Evolutionary conservation across 2,888 invertebrate species (phyloP), one percentile per base, ranked within the genome.

Genomic region (Diadromus collaris): DNA sequence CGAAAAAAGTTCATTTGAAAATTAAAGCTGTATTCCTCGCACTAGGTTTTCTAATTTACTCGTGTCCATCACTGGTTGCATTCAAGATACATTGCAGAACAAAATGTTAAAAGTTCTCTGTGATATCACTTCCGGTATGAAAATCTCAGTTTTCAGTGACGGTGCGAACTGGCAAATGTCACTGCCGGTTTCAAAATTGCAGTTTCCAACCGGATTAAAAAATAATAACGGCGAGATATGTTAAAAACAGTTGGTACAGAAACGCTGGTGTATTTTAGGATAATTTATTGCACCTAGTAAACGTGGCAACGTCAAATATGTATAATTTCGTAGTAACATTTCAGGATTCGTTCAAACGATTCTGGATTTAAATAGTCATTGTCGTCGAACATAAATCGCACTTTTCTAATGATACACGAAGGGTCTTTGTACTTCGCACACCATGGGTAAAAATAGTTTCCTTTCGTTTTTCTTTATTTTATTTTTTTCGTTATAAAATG

Each of bases 211-310:
- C 10, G 2, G 38, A 38, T 38, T 13, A 38, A 38, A 38, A 38
- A 38, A 38, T 1, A 19, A 46, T 46, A 46, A 0, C n/a, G 46
- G n/a, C 7, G 19, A 46, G 19, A 46, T 1, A 19, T 46, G 2
- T 19, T 19, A 2, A 19, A 46, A 19, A 19, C 7, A 51, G 5
- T 24, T 51, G 3, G 6, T 13, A 4, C 21, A 5, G 10, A 24
- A 21, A 51, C 13, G 51, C 10, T 24, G 24, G 5, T 5, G 13
- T 51, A 24, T 51, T 24, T 51, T 51, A 51, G 10, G 24, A 51
- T 51, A 2, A 51, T 51, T 51, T 51, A 51, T 51, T 51, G 51
- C 51, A 51, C 5, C 24, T 51, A 51, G 21, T 7, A 51, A 51
- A 24, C 51, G 51, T 4, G 13, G 21, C 4, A 51, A 51, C 24